These are phyloP conservation scores for Tupiocoris notatus DNA, from an alignment of 2,888 invertebrate genomes.

Conservation along the genomic window DNA sequence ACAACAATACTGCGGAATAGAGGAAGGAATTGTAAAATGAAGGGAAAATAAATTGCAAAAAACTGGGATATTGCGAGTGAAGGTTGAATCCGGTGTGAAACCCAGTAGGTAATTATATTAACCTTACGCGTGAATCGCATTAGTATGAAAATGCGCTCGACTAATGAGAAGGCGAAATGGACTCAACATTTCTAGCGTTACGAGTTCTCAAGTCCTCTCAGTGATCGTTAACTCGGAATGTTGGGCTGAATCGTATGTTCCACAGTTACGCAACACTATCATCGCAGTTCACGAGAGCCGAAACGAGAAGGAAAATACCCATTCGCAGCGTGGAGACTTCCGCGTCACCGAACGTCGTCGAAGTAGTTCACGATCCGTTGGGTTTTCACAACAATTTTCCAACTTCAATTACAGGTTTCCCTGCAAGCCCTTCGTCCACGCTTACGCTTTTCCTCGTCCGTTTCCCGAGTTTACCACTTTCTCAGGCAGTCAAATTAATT, in stretches of 20 bases:
- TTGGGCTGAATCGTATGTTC: background rate
- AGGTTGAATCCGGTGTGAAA: too few species aligned
- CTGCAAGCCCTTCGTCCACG: background rate
- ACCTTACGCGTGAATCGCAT: too few species aligned
- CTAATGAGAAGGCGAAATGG: too few species aligned
- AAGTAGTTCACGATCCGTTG: constrained; percentile 13
- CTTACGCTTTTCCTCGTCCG: background rate
- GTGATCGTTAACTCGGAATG: background rate
- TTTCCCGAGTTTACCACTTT: background rate
- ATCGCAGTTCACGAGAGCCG: background rate
- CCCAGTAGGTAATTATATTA: too few species aligned
- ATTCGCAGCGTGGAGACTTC: background rate
- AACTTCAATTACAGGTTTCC: constrained; percentile 33
- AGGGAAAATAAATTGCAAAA: too few species aligned
- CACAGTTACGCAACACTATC: background rate
- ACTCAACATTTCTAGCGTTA: too few species aligned
- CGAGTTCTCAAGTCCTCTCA: background rate
- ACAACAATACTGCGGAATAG: too few species aligned
- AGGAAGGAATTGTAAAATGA: too few species aligned
- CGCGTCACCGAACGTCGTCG: constrained; percentile 20
- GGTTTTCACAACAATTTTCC: constrained; percentile 31
- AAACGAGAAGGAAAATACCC: background rate
- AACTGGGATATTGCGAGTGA: too few species aligned
- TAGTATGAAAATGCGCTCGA: too few species aligned
- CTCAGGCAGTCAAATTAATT: background rate